A percentile compares a stretch with the other conserved stretches of the same genome.
Evolutionary conservation across 2,888 invertebrate genomes (phyloP).

Genomic region (Callyntrura guangdongensis): DNA sequence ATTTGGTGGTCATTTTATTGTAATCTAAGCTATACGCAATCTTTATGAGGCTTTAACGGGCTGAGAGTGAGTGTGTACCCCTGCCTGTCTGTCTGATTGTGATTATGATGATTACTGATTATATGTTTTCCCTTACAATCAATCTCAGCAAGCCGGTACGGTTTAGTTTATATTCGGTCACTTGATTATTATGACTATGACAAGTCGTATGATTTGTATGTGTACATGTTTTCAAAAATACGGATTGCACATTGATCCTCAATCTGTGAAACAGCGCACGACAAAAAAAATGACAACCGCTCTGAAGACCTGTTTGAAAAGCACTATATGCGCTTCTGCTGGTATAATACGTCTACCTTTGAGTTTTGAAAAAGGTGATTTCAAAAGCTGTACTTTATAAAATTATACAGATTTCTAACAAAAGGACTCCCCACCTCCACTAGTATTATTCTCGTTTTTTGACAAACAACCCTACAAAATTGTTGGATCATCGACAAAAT

Average conservation of each 20-base stretch:
- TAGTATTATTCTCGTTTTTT: slow-evolving; percentile 35
- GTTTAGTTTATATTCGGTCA: too few relatives aligned
- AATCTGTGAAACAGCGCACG: slow-evolving; percentile 1
- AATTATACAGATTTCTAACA: background rate
- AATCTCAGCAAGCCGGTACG: too few relatives aligned
- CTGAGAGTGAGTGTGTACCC: too few relatives aligned
- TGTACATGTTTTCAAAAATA: too few relatives aligned
- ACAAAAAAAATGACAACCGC: slow-evolving; percentile 7
- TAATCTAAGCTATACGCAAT: background rate
- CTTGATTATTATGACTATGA: too few relatives aligned
- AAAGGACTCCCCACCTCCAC: slow-evolving; percentile 34
- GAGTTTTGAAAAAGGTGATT: background rate
- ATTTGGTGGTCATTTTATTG: background rate
- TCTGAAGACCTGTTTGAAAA: slow-evolving; percentile 3
- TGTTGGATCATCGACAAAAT: slow-evolving; percentile 71
- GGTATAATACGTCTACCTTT: slow-evolving; percentile 25
- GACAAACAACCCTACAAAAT: slow-evolving; percentile 43
- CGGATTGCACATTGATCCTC: too few relatives aligned
- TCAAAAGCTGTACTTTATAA: background rate
- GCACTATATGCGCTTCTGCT: background rate
- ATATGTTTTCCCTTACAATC: too few relatives aligned
- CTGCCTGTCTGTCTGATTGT: too few relatives aligned
- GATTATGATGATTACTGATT: too few relatives aligned
- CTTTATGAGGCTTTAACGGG: too few relatives aligned
- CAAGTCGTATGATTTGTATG: too few relatives aligned